These are phyloP conservation scores for Rhynchophorus ferrugineus DNA, from an alignment of 1,140 invertebrate species.

Conservation along the genomic window DNA sequence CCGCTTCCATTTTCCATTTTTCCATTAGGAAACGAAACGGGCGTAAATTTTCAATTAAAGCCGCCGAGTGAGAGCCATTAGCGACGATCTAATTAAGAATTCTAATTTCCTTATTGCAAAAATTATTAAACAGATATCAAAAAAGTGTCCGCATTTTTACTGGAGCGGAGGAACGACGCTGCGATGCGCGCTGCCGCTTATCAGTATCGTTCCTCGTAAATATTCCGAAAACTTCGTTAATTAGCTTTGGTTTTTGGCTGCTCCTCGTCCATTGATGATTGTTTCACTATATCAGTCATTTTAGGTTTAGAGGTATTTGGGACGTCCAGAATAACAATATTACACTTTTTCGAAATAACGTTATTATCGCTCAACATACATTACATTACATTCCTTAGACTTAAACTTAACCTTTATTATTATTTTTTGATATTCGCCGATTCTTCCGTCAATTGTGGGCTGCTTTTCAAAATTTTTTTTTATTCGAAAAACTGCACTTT, in stretches of 20 bases:
- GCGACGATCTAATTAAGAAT: conserved; percentile 22
- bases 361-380: too few relatives aligned
- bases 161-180: too few relatives aligned
- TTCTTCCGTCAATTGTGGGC: too few relatives aligned
- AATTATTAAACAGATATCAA: conserved; percentile 24
- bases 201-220: conserved; percentile 13
- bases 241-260: conserved; percentile 8
- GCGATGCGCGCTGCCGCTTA: background rate
- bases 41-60: conserved; percentile 24
- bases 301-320: too few relatives aligned
- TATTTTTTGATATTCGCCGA: too few relatives aligned
- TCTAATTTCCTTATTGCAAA: conserved; percentile 24
- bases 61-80: conserved; percentile 16
- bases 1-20: conserved; percentile 21
- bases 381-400: too few relatives aligned
- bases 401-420: too few relatives aligned
- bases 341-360: too few relatives aligned
- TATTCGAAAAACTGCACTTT: too few relatives aligned
- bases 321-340: too few relatives aligned
- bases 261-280: background rate
- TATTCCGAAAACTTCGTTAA: conserved; percentile 16
- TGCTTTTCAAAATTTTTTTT: too few relatives aligned
- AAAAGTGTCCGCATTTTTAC: conserved; percentile 20
- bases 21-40: conserved; percentile 23
- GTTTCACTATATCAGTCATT: too few relatives aligned